These are phyloP conservation scores for Cheilosia vernalis DNA, from an alignment of 2,888 invertebrate genomes.

Conservation along the genomic window DNA sequence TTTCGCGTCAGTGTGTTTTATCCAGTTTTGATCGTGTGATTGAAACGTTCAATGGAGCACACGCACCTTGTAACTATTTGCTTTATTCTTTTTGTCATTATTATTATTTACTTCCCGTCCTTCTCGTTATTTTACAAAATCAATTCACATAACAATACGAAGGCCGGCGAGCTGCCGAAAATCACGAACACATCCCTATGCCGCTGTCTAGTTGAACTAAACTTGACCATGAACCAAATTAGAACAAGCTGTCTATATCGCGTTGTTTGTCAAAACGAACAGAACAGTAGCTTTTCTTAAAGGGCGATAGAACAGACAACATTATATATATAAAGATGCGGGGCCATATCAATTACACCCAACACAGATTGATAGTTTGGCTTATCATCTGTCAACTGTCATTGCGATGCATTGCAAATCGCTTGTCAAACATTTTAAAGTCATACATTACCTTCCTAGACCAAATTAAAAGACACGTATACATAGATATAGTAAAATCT, in stretches of 20 bases:
- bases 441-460: background rate
- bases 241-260: constrained; percentile 42
- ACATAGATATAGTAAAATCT: background rate
- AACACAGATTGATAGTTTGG: background rate
- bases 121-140: constrained; percentile 56
- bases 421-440: background rate
- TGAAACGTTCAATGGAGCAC: too few species aligned
- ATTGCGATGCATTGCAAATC: background rate
- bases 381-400: constrained; percentile 8
- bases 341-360: constrained; percentile 18
- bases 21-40: too few species aligned
- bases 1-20: too few species aligned
- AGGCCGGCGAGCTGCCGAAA: constrained; percentile 23
- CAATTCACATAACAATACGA: constrained; percentile 67
- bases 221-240: constrained; percentile 64
- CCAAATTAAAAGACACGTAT: background rate
- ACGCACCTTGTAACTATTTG: too few species aligned
- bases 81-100: background rate
- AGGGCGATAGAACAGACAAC: background rate
- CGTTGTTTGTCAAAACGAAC: constrained; percentile 24
- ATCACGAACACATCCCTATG: constrained; percentile 12
- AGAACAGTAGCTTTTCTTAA: constrained; percentile 1
- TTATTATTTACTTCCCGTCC: constrained; percentile 36
- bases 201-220: constrained; percentile 43
- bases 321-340: constrained; percentile 10